Base-by-base conservation (phyloP, 2,888 invertebrate genomes). In the Oxyteleia sp. region DNA sequence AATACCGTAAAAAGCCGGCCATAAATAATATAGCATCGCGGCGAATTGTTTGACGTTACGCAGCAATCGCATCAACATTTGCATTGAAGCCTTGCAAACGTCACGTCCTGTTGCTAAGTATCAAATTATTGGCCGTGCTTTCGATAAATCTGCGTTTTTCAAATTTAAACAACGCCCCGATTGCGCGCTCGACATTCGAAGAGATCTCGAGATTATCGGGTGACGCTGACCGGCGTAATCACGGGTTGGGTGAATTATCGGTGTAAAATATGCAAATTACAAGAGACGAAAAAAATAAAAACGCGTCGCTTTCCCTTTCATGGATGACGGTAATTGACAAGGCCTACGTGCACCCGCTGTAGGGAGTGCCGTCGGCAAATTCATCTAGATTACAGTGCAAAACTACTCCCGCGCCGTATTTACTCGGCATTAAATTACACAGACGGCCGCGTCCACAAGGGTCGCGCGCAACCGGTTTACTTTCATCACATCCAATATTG, bases 361-460 rank as follows among this genome's bases (percentile, higher is more conserved):
- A 84, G 87, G 88, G 88, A 85, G 88, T 85, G 88, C 86, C 89
- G 83, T 86, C 87, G 87, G 89, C 88, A 88, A 91, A 92, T 92
- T 91, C 89, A 91, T 92, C 87, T 89, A 88, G 88, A 88, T 89
- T 89, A 89, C 86, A 86, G 87, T 87, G 88, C 88, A 88, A 89
- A 90, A 90, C 90, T 90, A 89, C 88, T 88, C 89, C 85, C 86
- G 85, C 72, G 87, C 86, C 87, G 90, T 91, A 92, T 92, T 91
- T 92, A 88, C 89, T 87, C 88, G 90, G 91, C 90, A 92, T 92
- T 91, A 91, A 92, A 91, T 92, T 92, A 91, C 92, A 89, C 89
- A 88, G 89, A 87, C 89, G 89, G 87, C 83, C 88, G 88, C 89
- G 87, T 84, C 78, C 87, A 87, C 87, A 87, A 86, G 87, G 89